Evolutionary conservation across 2,888 invertebrate genomes (phyloP), one percentile per base, ranked within the genome.

Genomic region (Cantharis flavilabris): DNA sequence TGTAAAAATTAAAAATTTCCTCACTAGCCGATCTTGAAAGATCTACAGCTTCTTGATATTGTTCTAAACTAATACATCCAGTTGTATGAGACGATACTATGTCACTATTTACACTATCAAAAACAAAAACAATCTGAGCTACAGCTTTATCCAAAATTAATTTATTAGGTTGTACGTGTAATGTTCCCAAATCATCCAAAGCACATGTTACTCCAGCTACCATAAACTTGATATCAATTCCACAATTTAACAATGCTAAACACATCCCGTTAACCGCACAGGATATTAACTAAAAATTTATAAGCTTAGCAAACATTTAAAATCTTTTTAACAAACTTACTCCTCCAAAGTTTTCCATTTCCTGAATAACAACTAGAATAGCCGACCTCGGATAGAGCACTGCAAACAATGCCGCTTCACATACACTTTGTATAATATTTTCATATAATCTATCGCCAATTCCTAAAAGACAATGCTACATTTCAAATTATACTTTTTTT

Each of bases 241-340:
- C 95, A 0, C 96, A 92, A 88, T 96, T 94, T 1, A 98, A 89
- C 30, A 97, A 89, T 0, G 97, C 96, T 76, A 97, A 89, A 86
- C 96, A 97, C 0, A 93, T 90, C 23, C 95, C 94, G 90, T 98
- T 98, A 33, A 98, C 89, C 13, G 94, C 92, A 87, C 95, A 94
- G 0, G 96, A 93, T 72, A 97, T 89, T 2, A 96, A 86, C 96
- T 94, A 87, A 79, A 89, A 87, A 49, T 23, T 67, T 13, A 13
- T n/a, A n/a, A 13, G 0, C 1, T 14, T 26, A 65, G 11, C 23
- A 23, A 67, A 9, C 0, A 1, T n/a, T 4, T 23, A 67, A 7
- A 26, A 9, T 9, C 3, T 23, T n/a, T 49, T n/a, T n/a, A 26
- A 11, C 0, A 67, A 63, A 64, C 72, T 89, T 90, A 96, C 96